phyloP scores from a whole-genome alignment of 2,888 invertebrate species.

The Eupithecia inturbata region DNA sequence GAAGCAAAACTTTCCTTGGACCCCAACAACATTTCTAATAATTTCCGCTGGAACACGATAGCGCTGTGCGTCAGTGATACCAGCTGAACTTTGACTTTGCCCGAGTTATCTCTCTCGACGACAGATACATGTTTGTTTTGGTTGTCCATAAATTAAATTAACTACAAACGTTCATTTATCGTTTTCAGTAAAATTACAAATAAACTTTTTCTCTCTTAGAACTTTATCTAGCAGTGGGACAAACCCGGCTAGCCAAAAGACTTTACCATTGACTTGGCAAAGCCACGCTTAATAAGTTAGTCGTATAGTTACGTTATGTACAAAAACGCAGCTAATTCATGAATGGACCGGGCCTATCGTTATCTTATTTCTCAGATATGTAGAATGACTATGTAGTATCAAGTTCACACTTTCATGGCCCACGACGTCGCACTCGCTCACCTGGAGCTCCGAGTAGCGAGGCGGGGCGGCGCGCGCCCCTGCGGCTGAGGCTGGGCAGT shows the following conservation, averaged over 20 bases:
- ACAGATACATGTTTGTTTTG: slow-evolving; percentile 42
- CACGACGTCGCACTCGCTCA: too few species aligned
- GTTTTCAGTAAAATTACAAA: not conserved
- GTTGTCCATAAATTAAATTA: slow-evolving; percentile 4
- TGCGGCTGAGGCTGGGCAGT: too few species aligned
- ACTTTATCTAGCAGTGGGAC: not conserved
- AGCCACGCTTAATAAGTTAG: not conserved
- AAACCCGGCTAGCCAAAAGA: too few species aligned
- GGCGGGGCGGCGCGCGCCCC: too few species aligned
- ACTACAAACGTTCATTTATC: slow-evolving; percentile 5
- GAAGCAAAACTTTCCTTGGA: slow-evolving; percentile 21
- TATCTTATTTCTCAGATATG: not conserved
- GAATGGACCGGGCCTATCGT: not conserved
- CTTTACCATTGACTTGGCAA: not conserved
- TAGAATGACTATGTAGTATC: not conserved
- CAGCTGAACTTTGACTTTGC: slow-evolving; percentile 58
- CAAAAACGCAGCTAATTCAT: not conserved
- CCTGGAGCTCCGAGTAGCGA: too few species aligned
- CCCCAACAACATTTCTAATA: slow-evolving; percentile 40
- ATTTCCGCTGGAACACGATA: slow-evolving; percentile 49
- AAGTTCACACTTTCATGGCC: too few species aligned
- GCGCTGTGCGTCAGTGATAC: slow-evolving; percentile 33
- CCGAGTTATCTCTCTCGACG: slow-evolving; percentile 56
- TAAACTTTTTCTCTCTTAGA: not conserved
- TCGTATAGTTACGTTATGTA: not conserved